Percentiles rank a stretch among this genome's conserved stretches.
phyloP scores from a whole-genome alignment of 2,888 invertebrate species.

The Heliconius erato region DNA sequence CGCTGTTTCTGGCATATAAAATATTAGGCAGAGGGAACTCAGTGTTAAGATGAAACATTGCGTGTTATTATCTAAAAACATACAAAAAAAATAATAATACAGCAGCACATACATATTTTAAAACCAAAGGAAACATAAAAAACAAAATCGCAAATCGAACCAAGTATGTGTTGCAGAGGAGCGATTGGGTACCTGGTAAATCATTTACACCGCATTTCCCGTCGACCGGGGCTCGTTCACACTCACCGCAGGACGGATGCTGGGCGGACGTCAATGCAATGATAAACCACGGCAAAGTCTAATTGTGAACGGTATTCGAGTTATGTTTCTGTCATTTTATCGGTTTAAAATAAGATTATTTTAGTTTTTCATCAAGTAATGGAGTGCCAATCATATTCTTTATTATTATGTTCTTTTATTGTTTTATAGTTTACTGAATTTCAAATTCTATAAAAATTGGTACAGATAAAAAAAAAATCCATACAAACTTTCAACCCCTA shows the following conservation, averaged over 20 bases:
- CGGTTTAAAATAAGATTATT: background rate
- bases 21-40: too few species aligned
- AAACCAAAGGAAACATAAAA: background rate
- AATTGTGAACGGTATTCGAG: background rate
- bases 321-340: background rate
- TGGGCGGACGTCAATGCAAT: conserved; percentile 15
- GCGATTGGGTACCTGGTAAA: conserved; percentile 8
- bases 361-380: background rate
- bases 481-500: too few species aligned
- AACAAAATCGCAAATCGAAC: background rate
- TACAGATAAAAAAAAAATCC: too few species aligned
- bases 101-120: background rate
- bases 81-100: too few species aligned
- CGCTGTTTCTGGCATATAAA: too few species aligned
- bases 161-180: conserved; percentile 11
- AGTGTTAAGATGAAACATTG: too few species aligned
- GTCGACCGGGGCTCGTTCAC: conserved; percentile 20
- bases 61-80: background rate
- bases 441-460: too few species aligned
- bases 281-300: conserved; percentile 27
- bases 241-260: conserved; percentile 30
- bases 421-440: background rate
- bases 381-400: background rate
- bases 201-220: conserved; percentile 17
- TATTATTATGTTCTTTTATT: background rate